Evolutionary conservation across 1,140 invertebrate genomes (phyloP), one percentile per base, ranked within the genome.

Genomic region (Leptinotarsa texana): DNA sequence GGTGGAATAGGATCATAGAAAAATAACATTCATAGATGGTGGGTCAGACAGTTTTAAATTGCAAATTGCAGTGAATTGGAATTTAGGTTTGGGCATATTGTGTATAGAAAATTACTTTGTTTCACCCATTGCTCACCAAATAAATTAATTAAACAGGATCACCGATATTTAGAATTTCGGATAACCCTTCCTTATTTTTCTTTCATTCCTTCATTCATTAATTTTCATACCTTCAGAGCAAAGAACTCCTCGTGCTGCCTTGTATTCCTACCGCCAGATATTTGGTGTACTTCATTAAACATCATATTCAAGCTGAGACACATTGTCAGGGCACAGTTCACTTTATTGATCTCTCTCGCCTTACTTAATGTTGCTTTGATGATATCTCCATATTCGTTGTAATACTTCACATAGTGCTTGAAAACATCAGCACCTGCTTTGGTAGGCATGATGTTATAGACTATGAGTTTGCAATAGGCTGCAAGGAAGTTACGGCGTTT

Each of bases 361-460:
- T 99, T 99, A 70, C 95, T 94, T 78, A 99, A 87, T 2, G 98
- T 98, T 13, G 94, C 93, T 88, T 99, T 99, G 70, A 99, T 98
- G 71, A 99, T 99, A 85, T 99, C 98, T n/a, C 98, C 98, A 88
- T 98, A 99, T 85, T 99, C 96, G 85, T 98, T 98, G 84, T 98
- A 99, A 85, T 96, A 98, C 91, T 96, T 98, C 69, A 98, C 96
- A 85, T 99, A 99, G 86, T 99, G 95, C 85, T 98, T 97, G 85
- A 99, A 98, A 73, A 99, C 94, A 85, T 97, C 95, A 1, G 96
- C 93, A 18, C 96, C 96, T 78, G 93, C 91, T 82, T 93, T 93
- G 3, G 97, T 96, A 4, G 95, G 95, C 82, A 99, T 92, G 76
- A 99, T 94, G 85, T 99, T 98, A 87, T 99, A 99, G 61, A 99